phyloP scores from a whole-genome alignment of 2,888 invertebrate genomes.

The Trachelus troglodyta region DNA sequence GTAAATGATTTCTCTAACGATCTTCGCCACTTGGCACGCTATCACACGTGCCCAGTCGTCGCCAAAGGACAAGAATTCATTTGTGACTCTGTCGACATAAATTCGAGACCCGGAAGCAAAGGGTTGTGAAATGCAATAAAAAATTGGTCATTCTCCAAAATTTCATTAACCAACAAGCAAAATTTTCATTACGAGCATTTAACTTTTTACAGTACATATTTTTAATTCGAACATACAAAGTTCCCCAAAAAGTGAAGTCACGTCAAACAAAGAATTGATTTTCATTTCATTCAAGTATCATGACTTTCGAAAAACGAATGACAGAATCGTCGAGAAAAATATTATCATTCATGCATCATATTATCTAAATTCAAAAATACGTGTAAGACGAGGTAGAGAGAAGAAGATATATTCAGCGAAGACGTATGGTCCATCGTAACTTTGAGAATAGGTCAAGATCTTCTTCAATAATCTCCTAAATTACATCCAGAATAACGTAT shows the following conservation, averaged over 20 bases:
- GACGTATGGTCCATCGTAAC: neutral
- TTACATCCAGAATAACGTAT: too few species aligned
- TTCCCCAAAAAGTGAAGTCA: too few species aligned
- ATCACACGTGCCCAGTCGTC: neutral
- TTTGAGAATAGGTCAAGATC: neutral
- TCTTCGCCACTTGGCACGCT: neutral
- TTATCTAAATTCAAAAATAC: too few species aligned
- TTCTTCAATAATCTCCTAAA: neutral
- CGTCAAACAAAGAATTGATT: too few species aligned
- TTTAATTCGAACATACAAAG: too few species aligned
- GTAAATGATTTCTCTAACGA: neutral
- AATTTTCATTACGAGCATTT: neutral
- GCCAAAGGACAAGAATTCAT: neutral
- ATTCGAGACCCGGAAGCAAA: neutral
- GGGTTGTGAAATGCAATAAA: neutral
- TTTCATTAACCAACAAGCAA: neutral
- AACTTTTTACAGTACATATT: too few species aligned
- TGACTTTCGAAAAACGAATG: too few species aligned
- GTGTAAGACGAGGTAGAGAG: too few species aligned
- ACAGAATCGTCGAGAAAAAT: too few species aligned
- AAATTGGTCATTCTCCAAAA: neutral
- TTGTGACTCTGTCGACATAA: neutral
- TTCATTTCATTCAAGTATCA: too few species aligned
- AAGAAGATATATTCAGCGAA: too few species aligned
- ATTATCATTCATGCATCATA: too few species aligned